phyloP scores from a whole-genome alignment of 2,797 vertebrate genomes.

The Setipinna tenuifilis region DNA sequence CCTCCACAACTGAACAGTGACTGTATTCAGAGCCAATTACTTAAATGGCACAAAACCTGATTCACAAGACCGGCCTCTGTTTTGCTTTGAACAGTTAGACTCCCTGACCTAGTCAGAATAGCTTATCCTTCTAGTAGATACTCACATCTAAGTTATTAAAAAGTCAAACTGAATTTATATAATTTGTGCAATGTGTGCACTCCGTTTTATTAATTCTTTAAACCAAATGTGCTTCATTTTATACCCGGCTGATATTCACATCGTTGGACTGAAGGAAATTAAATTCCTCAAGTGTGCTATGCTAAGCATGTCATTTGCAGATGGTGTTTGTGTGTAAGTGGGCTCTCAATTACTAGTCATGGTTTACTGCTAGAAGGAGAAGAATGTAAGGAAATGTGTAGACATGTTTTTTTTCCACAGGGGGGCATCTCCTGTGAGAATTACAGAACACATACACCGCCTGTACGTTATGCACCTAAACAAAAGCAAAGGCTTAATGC shows the following conservation, averaged over 20 bases:
- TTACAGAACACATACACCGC: background rate
- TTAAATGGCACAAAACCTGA: conserved; percentile 12
- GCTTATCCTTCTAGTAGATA: background rate
- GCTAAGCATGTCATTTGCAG: too few relatives aligned
- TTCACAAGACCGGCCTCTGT: conserved; percentile 11
- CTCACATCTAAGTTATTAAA: background rate
- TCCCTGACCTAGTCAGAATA: background rate
- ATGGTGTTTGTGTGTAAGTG: too few relatives aligned
- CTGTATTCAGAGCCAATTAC: conserved; percentile 15
- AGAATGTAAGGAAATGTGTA: background rate
- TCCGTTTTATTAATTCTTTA: background rate
- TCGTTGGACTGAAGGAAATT: background rate
- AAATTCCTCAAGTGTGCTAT: background rate
- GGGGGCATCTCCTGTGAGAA: background rate
- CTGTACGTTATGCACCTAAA: too few relatives aligned
- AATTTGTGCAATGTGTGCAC: background rate
- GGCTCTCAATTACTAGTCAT: too few relatives aligned
- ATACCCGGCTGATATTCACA: background rate
- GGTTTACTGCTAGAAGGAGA: too few relatives aligned
- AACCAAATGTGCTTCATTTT: background rate
- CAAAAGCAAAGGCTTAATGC: too few relatives aligned
- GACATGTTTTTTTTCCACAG: background rate
- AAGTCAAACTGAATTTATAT: background rate
- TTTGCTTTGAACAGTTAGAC: background rate
- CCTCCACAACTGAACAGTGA: background rate